Conservation (phyloP, 2,888 invertebrate species). For the Agrochola circellaris region DNA sequence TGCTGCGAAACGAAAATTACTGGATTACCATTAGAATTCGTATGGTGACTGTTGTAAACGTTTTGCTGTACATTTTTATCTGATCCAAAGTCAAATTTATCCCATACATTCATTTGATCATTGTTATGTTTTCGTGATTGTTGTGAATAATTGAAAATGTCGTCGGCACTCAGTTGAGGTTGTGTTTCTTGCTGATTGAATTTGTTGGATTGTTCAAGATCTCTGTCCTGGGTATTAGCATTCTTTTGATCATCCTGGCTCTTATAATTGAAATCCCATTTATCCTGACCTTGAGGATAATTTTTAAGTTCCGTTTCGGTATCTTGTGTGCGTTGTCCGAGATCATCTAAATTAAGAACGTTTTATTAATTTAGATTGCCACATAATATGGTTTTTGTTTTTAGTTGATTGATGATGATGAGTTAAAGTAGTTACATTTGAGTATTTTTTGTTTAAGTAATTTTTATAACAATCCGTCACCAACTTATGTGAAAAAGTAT, state of each 20-base stretch:
- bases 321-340: constrained; percentile 65
- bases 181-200: constrained; percentile 42
- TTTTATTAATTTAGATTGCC: constrained; percentile 44
- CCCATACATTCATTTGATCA: constrained; percentile 46
- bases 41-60: constrained; percentile 23
- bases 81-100: constrained; percentile 44
- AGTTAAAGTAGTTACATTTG: background rate
- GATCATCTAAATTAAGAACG: constrained; percentile 67
- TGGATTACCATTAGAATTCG: constrained; percentile 7
- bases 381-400: constrained; percentile 6
- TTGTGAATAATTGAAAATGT: constrained; percentile 23
- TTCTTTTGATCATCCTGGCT: constrained; percentile 20
- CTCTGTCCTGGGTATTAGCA: background rate
- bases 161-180: constrained; percentile 13
- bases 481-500: constrained; percentile 4
- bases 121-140: constrained; percentile 19
- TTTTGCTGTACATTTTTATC: constrained; percentile 28
- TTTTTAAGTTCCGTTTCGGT: constrained; percentile 40
- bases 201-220: constrained; percentile 25
- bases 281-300: constrained; percentile 43
- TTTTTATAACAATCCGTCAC: constrained; percentile 16
- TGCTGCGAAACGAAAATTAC: constrained; percentile 20
- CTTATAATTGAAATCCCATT: constrained; percentile 30
- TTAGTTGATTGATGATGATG: constrained; percentile 25
- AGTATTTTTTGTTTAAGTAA: background rate